phyloP scores from a whole-genome alignment of 2,888 invertebrate species.

The Drosophila monieri region DNA sequence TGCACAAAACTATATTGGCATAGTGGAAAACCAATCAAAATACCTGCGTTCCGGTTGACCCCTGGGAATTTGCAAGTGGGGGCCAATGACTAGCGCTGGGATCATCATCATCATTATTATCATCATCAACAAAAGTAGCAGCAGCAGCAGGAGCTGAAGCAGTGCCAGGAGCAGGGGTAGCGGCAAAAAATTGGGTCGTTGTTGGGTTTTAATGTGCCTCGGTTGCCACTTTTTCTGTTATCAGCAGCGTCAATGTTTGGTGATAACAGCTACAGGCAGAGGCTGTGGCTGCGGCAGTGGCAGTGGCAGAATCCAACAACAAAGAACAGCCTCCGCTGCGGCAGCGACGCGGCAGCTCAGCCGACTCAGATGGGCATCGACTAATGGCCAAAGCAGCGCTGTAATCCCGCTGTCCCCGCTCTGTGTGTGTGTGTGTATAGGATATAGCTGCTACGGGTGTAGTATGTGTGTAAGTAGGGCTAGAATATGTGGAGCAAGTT shows the following conservation, averaged over 20 bases:
- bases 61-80: constrained; percentile 39
- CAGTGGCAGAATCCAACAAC: constrained; percentile 15
- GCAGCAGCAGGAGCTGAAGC: constrained; percentile 5
- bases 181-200: constrained; percentile 65
- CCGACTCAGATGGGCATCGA: constrained; percentile 30
- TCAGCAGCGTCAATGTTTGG: constrained; percentile 56
- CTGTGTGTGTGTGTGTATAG: constrained; percentile 18
- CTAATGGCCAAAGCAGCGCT: constrained; percentile 64
- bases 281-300: constrained; percentile 9
- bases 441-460: constrained; percentile 33
- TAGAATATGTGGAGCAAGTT: constrained; percentile 75
- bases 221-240: constrained; percentile 69
- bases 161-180: constrained; percentile 16
- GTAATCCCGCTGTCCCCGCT: constrained; percentile 53
- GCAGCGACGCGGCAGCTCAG: constrained; percentile 42
- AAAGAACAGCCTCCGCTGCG: constrained; percentile 43
- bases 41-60: constrained; percentile 34
- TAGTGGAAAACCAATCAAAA: constrained; percentile 45
- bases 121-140: not conserved
- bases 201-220: constrained; percentile 63
- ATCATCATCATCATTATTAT: constrained; percentile 27
- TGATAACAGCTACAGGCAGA: constrained; percentile 38
- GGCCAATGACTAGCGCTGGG: constrained; percentile 35
- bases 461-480: constrained; percentile 73
- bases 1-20: constrained; percentile 22